Evolutionary conservation across 2,888 invertebrate species (phyloP).

Genomic region (Diploptera punctata): DNA sequence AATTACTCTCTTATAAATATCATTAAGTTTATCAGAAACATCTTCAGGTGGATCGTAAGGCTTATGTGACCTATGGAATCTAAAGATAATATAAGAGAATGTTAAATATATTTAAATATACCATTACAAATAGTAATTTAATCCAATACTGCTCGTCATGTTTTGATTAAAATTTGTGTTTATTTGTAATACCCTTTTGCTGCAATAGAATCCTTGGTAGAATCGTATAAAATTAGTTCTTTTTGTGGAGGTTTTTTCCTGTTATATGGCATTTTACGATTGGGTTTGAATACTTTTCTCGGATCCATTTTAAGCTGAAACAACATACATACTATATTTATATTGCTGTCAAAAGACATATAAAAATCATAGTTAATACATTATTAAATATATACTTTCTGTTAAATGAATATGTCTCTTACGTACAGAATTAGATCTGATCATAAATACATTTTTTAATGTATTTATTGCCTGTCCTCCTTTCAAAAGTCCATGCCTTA

Average conservation of each 20-base stretch:
- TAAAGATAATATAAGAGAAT: too few species aligned
- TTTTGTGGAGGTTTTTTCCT: not conserved
- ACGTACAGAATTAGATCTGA: too few species aligned
- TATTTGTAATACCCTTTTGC: slow-evolving; percentile 67
- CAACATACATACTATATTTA: too few species aligned
- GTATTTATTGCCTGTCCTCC: slow-evolving; percentile 30
- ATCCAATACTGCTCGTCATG: too few species aligned
- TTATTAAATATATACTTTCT: too few species aligned
- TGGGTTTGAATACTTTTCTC: not conserved
- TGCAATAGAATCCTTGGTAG: slow-evolving; percentile 68
- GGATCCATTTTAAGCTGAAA: too few species aligned
- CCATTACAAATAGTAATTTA: too few species aligned
- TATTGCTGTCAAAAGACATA: too few species aligned
- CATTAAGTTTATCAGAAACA: slow-evolving; percentile 65
- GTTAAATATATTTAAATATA: too few species aligned
- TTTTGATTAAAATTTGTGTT: too few species aligned
- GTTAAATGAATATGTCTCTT: too few species aligned
- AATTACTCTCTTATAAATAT: slow-evolving; percentile 63
- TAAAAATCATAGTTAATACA: too few species aligned
- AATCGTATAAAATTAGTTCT: slow-evolving; percentile 51
- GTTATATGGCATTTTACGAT: slow-evolving; percentile 11
- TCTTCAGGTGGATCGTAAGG: slow-evolving; percentile 76
- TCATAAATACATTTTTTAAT: slow-evolving; percentile 10
- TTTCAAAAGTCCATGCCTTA: slow-evolving; percentile 59
- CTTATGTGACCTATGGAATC: slow-evolving; percentile 77